phyloP scores from a whole-genome alignment of 1,140 invertebrate species.

The Scaptomyza montana region DNA sequence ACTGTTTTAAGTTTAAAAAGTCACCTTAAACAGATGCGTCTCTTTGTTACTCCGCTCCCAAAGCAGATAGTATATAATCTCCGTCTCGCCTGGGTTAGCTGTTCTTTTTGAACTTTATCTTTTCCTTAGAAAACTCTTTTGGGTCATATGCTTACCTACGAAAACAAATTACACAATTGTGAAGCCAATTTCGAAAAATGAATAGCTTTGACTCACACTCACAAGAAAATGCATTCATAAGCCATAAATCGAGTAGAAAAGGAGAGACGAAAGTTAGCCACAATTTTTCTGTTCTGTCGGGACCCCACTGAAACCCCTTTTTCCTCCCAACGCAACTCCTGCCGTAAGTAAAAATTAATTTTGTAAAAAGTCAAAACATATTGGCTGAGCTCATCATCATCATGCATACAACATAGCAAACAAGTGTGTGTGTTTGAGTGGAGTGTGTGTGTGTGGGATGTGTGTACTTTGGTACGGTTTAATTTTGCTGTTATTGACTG shows the following conservation, averaged over 20 bases:
- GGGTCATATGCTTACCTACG: conserved; percentile 31
- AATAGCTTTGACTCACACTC: neutral
- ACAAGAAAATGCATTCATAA: conserved; percentile 21
- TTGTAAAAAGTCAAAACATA: conserved; percentile 55
- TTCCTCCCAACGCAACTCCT: neutral
- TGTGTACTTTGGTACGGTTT: conserved; percentile 72
- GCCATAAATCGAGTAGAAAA: neutral
- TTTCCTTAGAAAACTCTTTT: conserved; percentile 21
- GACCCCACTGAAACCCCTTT: neutral
- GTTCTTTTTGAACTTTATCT: neutral
- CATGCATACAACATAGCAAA: conserved; percentile 33
- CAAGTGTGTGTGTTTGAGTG: conserved; percentile 7
- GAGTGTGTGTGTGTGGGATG: conserved; percentile 22
- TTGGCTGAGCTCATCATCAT: conserved; percentile 52
- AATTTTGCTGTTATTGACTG: conserved; percentile 79
- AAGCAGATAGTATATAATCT: neutral
- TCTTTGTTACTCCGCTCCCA: too few species aligned
- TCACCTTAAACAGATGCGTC: too few species aligned
- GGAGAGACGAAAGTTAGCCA: neutral
- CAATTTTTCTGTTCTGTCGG: conserved; percentile 17
- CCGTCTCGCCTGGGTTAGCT: neutral
- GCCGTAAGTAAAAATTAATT: conserved; percentile 55
- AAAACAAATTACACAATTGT: conserved; percentile 9
- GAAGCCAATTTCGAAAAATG: conserved; percentile 6
- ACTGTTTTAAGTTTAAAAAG: too few species aligned